phyloP scores from a whole-genome alignment of 2,113 vertebrate genomes.

The Thunnus thynnus region DNA sequence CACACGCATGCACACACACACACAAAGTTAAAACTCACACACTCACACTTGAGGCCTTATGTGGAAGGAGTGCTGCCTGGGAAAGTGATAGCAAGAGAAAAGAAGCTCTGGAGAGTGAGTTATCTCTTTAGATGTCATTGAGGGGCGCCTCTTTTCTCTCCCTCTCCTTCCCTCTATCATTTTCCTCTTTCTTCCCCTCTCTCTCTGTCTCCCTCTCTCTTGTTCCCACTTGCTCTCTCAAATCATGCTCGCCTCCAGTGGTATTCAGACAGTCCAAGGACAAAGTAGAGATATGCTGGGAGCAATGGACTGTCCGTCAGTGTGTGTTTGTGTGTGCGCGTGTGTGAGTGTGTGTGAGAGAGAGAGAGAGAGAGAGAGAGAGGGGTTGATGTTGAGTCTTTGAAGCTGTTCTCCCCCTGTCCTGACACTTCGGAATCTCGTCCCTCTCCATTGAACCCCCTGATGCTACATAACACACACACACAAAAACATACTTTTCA shows the following conservation, averaged over 20 bases:
- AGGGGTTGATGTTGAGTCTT: slow-evolving; percentile 72
- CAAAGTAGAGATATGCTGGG: slow-evolving; percentile 82
- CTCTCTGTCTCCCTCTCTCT: slow-evolving; percentile 68
- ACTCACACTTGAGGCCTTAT: slow-evolving; percentile 69
- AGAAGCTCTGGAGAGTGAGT: slow-evolving; percentile 81
- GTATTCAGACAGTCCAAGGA: slow-evolving; percentile 85
- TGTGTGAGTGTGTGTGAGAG: neutral
- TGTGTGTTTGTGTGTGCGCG: slow-evolving; percentile 50
- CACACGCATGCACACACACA: slow-evolving; percentile 23
- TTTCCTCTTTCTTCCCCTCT: slow-evolving; percentile 68
- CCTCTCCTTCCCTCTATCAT: slow-evolving; percentile 76
- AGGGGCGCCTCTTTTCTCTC: slow-evolving; percentile 77
- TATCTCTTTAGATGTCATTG: slow-evolving; percentile 84
- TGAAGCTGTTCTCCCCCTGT: slow-evolving; percentile 72
- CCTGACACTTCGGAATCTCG: slow-evolving; percentile 76
- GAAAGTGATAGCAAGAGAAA: slow-evolving; percentile 83
- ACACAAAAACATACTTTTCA: slow-evolving; percentile 48
- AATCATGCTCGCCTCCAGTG: slow-evolving; percentile 82
- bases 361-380: neutral
- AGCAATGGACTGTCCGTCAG: slow-evolving; percentile 81
- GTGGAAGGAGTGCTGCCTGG: slow-evolving; percentile 73
- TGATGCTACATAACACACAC: slow-evolving; percentile 58
- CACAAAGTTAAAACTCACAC: slow-evolving; percentile 42
- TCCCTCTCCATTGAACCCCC: slow-evolving; percentile 72
- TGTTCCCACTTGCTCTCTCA: slow-evolving; percentile 80